A percentile compares a stretch with the other conserved stretches of the same genome.
Evolutionary conservation across 2,888 invertebrate genomes (phyloP).

Genomic region (Plebejus anna): DNA sequence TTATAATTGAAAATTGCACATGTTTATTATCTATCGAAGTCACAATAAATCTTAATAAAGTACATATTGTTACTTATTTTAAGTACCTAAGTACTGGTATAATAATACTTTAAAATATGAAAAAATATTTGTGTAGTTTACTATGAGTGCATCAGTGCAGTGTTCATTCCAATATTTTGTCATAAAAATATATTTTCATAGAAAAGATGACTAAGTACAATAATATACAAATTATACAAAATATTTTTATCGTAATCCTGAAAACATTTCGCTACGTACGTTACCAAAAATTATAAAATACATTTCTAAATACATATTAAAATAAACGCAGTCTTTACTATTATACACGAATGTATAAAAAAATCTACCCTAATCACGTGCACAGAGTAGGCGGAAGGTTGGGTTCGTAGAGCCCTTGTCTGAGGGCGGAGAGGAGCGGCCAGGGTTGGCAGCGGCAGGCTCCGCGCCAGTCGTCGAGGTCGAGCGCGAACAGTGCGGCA

Average conservation of each 20-base stretch:
- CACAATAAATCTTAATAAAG: background rate
- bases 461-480: conserved; percentile 87
- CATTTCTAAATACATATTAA: background rate
- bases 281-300: background rate
- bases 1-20: background rate
- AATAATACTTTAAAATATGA: background rate
- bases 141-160: background rate
- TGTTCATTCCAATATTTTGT: background rate
- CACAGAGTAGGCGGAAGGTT: conserved; percentile 51
- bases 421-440: conserved; percentile 83
- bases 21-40: background rate
- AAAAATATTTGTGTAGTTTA: background rate
- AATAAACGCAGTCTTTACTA: background rate
- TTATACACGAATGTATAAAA: background rate
- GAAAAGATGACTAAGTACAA: background rate
- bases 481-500: conserved; percentile 89
- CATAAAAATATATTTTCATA: background rate
- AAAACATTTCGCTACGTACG: background rate
- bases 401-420: conserved; percentile 61
- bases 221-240: background rate
- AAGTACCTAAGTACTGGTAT: background rate
- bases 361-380: conserved; percentile 27
- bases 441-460: conserved; percentile 84
- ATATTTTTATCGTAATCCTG: background rate
- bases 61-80: background rate